These are phyloP conservation scores for Myiotriccus ornatus DNA, from an alignment of 2,797 vertebrate species.

Conservation along the genomic window DNA sequence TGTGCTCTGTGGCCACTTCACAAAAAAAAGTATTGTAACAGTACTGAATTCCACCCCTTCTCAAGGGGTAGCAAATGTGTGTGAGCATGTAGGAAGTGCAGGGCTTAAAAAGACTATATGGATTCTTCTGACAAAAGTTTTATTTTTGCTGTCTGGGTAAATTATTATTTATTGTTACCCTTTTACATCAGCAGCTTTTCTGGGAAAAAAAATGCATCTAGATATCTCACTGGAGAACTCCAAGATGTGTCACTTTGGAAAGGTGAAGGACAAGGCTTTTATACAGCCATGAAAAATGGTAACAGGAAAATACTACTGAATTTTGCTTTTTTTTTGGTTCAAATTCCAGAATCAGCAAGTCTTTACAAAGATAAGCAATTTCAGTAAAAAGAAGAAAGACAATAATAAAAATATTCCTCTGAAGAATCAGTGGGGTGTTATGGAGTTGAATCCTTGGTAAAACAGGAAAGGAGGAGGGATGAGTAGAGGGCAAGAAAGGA, in stretches of 20 bases:
- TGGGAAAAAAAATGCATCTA: neutral
- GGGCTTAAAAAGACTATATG: neutral
- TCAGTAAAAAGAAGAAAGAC: neutral
- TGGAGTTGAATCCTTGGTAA: slow-evolving; percentile 17
- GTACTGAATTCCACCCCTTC: neutral
- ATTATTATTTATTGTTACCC: neutral
- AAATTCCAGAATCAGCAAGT: neutral
- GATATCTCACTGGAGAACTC: neutral
- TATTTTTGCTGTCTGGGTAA: neutral
- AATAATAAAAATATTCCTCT: neutral
- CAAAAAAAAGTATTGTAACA: neutral
- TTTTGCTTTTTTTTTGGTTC: neutral
- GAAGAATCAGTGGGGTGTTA: slow-evolving; percentile 36
- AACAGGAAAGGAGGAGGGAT: neutral
- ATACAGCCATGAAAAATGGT: neutral
- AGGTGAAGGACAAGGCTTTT: slow-evolving; percentile 17
- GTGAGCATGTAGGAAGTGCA: neutral
- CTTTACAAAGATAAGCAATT: neutral
- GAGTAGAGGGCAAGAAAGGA: neutral
- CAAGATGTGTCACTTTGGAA: neutral
- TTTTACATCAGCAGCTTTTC: neutral
- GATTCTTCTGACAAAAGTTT: neutral
- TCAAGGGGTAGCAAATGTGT: neutral
- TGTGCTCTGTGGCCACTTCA: slow-evolving; percentile 17
- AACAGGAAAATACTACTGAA: slow-evolving; percentile 7